Conservation (phyloP, 92 coral and sea anemone genomes). For the Phenganax stokvisi region DNA sequence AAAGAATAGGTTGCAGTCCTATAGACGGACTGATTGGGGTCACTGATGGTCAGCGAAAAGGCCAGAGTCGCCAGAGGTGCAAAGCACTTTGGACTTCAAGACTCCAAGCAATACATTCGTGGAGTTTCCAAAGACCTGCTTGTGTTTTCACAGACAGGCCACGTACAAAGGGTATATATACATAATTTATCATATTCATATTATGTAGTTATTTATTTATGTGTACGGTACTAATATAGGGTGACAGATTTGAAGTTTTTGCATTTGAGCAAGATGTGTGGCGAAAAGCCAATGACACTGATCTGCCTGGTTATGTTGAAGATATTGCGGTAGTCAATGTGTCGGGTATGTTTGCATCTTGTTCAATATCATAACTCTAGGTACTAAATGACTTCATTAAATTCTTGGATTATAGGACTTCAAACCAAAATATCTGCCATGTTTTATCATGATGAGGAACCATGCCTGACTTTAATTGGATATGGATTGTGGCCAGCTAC, state of each 20-base stretch:
- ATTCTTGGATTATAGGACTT: neutral
- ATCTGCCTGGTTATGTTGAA: slow-evolving; percentile 37
- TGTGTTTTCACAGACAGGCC: too few relatives aligned
- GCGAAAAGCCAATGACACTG: slow-evolving; percentile 33
- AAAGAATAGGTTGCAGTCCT: too few relatives aligned
- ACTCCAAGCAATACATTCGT: too few relatives aligned
- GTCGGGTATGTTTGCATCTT: slow-evolving; percentile 29
- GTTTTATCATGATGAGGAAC: slow-evolving; percentile 48
- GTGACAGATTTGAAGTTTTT: slow-evolving; percentile 30
- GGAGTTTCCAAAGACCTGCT: too few relatives aligned
- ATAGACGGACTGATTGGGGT: too few relatives aligned
- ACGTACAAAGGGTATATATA: too few relatives aligned
- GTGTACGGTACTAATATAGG: slow-evolving; percentile 1
- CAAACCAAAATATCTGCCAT: slow-evolving; percentile 23
- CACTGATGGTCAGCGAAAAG: too few relatives aligned
- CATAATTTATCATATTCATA: too few relatives aligned
- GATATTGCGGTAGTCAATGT: slow-evolving; percentile 32
- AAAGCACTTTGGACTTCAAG: too few relatives aligned
- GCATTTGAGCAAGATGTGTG: slow-evolving; percentile 24
- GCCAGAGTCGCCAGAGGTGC: too few relatives aligned
- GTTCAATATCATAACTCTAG: neutral
- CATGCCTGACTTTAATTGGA: slow-evolving; percentile 39
- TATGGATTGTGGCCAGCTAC: slow-evolving; percentile 57
- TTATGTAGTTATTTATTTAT: neutral
- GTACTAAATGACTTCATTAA: too few relatives aligned